A percentile compares a stretch with the other conserved stretches of the same genome.
phyloP scores from a whole-genome alignment of 2,113 vertebrate species.

The Anguilla japonica region DNA sequence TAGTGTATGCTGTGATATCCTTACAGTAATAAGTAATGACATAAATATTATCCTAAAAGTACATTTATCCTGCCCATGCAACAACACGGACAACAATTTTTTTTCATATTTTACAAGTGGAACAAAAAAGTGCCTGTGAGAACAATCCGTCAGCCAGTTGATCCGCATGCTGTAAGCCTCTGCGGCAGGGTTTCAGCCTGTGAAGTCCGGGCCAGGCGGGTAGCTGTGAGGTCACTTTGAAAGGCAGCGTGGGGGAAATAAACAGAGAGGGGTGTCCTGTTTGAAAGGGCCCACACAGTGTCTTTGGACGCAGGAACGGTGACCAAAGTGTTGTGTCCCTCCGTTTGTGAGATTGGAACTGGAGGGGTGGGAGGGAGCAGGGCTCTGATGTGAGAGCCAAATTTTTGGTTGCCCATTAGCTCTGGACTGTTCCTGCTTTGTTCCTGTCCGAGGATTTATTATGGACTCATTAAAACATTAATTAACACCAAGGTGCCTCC shows the following conservation, averaged over 20 bases:
- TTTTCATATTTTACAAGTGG: neutral
- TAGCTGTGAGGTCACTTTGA: conserved; percentile 24
- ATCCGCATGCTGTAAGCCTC: neutral
- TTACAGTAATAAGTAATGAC: neutral
- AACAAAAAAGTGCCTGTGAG: neutral
- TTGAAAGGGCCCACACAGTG: neutral
- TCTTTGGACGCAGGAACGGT: neutral
- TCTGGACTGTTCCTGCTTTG: neutral
- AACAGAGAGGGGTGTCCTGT: neutral
- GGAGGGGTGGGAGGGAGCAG: no score
- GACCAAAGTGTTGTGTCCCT: neutral
- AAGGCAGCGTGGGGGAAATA: neutral
- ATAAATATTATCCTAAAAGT: no score
- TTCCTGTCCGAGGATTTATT: neutral
- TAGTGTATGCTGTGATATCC: neutral
- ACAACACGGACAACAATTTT: neutral
- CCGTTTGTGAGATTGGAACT: no score
- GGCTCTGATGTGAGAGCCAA: neutral
- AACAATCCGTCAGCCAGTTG: neutral
- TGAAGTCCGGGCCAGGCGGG: neutral
- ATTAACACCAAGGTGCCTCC: neutral
- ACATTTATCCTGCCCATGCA: neutral
- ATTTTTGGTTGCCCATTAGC: neutral
- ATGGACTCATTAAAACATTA: neutral
- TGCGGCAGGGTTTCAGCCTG: neutral